Evolutionary conservation across 1,140 invertebrate species (phyloP).

Genomic region (Triops longicaudatus): DNA sequence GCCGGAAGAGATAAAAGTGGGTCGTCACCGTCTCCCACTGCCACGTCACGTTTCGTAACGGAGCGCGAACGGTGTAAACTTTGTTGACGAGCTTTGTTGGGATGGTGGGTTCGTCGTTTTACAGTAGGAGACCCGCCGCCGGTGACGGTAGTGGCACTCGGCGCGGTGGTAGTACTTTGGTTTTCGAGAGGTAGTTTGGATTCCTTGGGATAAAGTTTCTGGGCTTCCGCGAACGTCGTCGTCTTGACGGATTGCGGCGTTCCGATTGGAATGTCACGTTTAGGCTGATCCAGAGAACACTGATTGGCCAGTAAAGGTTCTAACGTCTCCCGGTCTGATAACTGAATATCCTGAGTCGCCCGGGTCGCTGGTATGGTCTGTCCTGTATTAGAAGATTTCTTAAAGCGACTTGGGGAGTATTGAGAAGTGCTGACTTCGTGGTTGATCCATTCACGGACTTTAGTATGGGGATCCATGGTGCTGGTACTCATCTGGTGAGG

Average conservation of each 20-base stretch:
- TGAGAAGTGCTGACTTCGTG: conserved; percentile 46
- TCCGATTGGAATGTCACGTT: conserved; percentile 16
- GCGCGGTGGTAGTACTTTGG: background rate
- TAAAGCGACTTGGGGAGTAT: conserved; percentile 55
- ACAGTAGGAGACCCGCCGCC: conserved; percentile 6
- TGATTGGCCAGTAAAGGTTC: conserved; percentile 4
- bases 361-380: conserved; percentile 31
- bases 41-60: conserved; percentile 34
- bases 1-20: conserved; percentile 33
- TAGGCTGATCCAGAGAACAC: background rate
- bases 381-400: conserved; percentile 37
- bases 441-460: conserved; percentile 75
- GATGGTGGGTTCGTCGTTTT: conserved; percentile 41
- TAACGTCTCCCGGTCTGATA: conserved; percentile 26
- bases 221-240: conserved; percentile 8
- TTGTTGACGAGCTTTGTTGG: conserved; percentile 39
- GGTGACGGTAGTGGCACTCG: background rate
- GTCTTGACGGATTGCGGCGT: conserved; percentile 4
- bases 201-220: background rate
- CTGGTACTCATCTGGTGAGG: conserved; percentile 62
- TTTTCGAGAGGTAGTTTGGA: background rate
- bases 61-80: conserved; percentile 32
- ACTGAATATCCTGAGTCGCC: background rate
- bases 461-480: conserved; percentile 71
- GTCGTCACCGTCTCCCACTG: conserved; percentile 26